A percentile compares a stretch with the other conserved stretches of the same genome.
Conservation (phyloP, 2,113 vertebrate genomes). For the Muntiacus muntjak region DNA sequence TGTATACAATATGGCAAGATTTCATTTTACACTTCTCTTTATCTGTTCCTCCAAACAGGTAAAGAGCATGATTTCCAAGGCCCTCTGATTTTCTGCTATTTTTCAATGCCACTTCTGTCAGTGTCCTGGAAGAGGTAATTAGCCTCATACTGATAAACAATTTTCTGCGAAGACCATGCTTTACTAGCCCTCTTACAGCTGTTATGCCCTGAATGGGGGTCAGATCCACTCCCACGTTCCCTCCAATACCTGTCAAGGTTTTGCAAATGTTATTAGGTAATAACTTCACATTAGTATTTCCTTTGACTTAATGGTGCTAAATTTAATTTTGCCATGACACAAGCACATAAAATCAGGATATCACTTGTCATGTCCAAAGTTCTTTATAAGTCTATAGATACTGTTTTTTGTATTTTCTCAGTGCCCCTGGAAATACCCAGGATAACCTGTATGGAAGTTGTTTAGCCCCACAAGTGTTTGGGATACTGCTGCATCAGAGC, state of each 20-base stretch:
- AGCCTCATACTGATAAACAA: conserved; percentile 35
- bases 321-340: background rate
- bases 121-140: conserved; percentile 46
- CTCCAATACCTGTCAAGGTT: conserved; percentile 18
- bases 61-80: conserved; percentile 27
- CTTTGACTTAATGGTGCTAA: conserved; percentile 40
- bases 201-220: background rate
- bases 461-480: background rate
- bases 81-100: conserved; percentile 21
- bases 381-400: background rate
- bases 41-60: background rate
- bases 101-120: conserved; percentile 39
- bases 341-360: conserved; percentile 41
- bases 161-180: conserved; percentile 10
- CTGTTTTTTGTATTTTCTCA: background rate
- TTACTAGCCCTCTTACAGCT: conserved; percentile 26
- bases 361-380: background rate
- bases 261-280: conserved; percentile 41
- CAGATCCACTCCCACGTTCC: background rate
- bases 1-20: background rate
- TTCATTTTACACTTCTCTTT: background rate
- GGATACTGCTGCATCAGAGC: background rate
- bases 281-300: conserved; percentile 65
- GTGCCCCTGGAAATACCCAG: background rate
- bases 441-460: background rate